phyloP scores from a whole-genome alignment of 2,113 vertebrate genomes.

The Leucopsar rothschildi region DNA sequence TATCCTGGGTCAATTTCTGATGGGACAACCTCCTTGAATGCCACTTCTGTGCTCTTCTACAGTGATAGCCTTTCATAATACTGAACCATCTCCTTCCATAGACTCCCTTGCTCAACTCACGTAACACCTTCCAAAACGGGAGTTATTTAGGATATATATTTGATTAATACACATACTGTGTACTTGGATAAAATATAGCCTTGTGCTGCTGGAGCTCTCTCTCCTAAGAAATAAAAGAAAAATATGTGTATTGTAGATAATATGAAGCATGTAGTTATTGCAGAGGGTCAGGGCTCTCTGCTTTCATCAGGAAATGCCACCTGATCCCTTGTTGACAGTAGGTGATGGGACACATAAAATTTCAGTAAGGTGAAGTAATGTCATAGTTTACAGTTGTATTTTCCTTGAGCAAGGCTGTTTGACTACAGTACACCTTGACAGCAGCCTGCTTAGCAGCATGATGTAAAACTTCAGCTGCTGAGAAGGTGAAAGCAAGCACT shows the following conservation, averaged over 20 bases:
- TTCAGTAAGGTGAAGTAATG: slow-evolving; percentile 2
- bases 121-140: background rate
- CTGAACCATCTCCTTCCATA: background rate
- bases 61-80: background rate
- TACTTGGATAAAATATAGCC: background rate
- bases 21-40: background rate
- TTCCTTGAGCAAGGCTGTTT: slow-evolving; percentile 16
- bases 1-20: background rate
- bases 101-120: background rate
- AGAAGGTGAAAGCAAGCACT: fast-evolving
- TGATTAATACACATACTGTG: background rate
- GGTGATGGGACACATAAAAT: background rate
- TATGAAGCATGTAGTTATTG: background rate
- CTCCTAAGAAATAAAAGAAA: background rate
- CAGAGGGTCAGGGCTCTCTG: background rate
- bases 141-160: background rate
- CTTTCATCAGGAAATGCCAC: background rate
- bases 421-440: background rate
- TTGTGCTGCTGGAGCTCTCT: background rate
- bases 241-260: background rate
- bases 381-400: background rate
- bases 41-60: background rate
- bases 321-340: background rate
- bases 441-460: background rate
- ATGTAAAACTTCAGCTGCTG: background rate